Evolutionary conservation across 2,797 vertebrate species (phyloP).

Genomic region (Urocyon cinereoargenteus): DNA sequence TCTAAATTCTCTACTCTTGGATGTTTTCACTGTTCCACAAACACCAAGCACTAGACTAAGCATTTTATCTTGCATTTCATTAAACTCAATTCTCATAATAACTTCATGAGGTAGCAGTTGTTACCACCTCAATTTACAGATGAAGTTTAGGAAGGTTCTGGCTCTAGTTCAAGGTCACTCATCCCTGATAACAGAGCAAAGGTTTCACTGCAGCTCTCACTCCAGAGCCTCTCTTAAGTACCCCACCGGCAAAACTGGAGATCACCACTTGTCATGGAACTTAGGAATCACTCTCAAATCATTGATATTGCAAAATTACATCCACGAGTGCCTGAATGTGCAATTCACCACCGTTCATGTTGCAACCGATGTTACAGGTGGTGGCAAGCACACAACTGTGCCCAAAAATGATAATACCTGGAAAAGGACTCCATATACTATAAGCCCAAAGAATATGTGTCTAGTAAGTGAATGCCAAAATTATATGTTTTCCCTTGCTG

Average conservation of each 20-base stretch:
- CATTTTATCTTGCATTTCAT: background rate
- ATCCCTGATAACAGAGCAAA: background rate
- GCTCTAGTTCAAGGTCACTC: constrained; percentile 9
- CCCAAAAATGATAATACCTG: background rate
- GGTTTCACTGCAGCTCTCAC: background rate
- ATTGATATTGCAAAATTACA: background rate
- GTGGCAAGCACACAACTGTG: background rate
- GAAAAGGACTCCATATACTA: background rate
- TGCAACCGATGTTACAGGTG: background rate
- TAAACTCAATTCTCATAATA: background rate
- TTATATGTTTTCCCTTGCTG: background rate
- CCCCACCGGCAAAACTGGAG: background rate
- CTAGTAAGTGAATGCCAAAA: background rate
- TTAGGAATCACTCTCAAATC: background rate
- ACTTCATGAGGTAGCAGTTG: background rate
- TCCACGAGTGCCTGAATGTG: background rate
- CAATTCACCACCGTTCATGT: background rate
- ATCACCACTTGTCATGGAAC: background rate
- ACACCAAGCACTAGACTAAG: background rate
- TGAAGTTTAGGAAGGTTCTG: background rate
- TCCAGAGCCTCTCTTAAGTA: background rate
- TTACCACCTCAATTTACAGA: background rate
- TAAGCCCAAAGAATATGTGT: background rate
- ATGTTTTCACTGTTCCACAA: background rate
- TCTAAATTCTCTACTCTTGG: background rate